Base-by-base conservation (phyloP, 2,797 vertebrate genomes). In the Rhadinocentrus ornatus region DNA sequence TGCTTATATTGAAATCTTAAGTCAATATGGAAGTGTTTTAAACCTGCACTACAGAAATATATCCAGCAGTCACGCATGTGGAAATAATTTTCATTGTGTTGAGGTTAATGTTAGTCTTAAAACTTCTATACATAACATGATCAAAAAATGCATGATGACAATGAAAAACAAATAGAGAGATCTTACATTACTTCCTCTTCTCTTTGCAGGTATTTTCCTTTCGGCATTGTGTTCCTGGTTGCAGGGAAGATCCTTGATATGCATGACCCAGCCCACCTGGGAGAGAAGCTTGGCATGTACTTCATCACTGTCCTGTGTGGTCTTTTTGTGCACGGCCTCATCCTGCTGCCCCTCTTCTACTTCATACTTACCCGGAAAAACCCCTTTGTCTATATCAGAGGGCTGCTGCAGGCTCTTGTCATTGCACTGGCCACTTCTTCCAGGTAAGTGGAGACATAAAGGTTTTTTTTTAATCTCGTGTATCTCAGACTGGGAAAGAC, bases 231-330 rank as follows among this genome's bases (percentile, higher is more conserved):
- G 29, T 96, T 97, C 85, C 93, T 97, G 53, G 96, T 97, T 6
- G 95, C 96, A 15, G 96, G 96, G 1, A 97, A 97, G 92, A 96
- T 97, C 79, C 77, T 97, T 87, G 96, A 97, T 77, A 97, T 96
- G 96, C 95, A 96, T 9, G 95, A 97, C 22, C 96, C 96, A 0
- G 88, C 89, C 0, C 89, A 94, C 29, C 92, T 94, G 26, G 96
- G 95, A 0, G 94, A 96, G 91, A 96, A 96, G 80, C 91, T 97
- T 84, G 96, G 96, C 22, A 93, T 97, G 62, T 97, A 97, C 31
- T 93, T 95, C 84, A 90, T 96, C 41, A 97, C 96, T 0, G 96
- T 97, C 0, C 85, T 96, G 80, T 88, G 91, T 0, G 96, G 96
- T 16, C 90, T 97, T 5, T 91, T 89, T 13, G 90, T 97, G 54